Evolutionary conservation across 1,140 invertebrate species (phyloP), one percentile per base, ranked within the genome.

Genomic region (Trichoplusia ni): DNA sequence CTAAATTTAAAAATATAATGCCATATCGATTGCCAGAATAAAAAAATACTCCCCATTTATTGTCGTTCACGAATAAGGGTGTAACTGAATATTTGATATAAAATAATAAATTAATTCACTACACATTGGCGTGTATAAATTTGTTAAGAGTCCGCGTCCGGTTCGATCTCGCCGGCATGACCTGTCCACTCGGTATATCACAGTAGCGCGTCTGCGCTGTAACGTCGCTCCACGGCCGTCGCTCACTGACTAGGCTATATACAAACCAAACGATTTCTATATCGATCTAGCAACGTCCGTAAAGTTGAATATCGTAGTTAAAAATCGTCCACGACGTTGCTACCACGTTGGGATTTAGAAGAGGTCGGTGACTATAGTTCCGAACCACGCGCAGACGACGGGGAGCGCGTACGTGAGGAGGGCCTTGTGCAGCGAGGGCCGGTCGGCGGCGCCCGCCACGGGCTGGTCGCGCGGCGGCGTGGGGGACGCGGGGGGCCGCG

Each of bases 301-400:
- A 8, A n/a, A 5, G 21, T 25, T 4, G 23, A 8, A 8, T 14
- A 0, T n/a, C n/a, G n/a, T n/a, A n/a, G n/a, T n/a, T n/a, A n/a
- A n/a, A n/a, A n/a, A n/a, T n/a, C n/a, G n/a, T n/a, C 16, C 11
- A 4, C 16, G 38, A 40, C 38, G 38, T 4, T 9, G 11, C 6
- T 8, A 2, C 11, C 13, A 18, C 16, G 3, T 14, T 21, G 53
- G 31, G 56, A 38, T 58, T 95, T 95, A 96, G 92, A 95, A 94
- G 91, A 95, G 93, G 82, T 96, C 95, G 67, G 94, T 94, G 76
- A 96, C 93, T 74, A 95, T 94, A 64, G 94, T 93, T 53, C 96
- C 95, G 84, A 97, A 95, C 95, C 95, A 97, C 71, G 95, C 94
- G 77, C 96, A 94, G 64, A 95, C 94, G 27, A 96, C 94, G 4